A percentile compares a stretch with the other conserved stretches of the same genome.
Evolutionary conservation across 2,113 vertebrate genomes (phyloP).

Genomic region (Burhinus oedicnemus): DNA sequence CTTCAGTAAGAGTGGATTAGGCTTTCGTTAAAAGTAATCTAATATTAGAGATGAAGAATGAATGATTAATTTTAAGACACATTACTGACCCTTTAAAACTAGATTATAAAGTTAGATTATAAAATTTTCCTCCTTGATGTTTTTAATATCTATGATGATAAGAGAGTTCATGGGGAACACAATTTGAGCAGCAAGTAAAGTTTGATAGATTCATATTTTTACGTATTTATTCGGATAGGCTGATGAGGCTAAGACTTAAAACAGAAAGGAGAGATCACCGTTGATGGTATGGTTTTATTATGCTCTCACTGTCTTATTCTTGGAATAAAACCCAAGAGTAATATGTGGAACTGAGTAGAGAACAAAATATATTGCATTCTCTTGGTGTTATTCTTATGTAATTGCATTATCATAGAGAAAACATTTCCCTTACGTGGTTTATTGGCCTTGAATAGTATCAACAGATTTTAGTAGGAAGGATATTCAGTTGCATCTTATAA

Average conservation of each 20-base stretch:
- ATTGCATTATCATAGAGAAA: background rate
- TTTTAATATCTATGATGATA: background rate
- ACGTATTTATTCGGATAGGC: background rate
- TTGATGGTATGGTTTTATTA: background rate
- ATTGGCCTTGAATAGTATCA: background rate
- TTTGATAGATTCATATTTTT: background rate
- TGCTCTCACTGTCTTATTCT: background rate
- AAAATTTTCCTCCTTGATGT: background rate
- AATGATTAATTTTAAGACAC: background rate
- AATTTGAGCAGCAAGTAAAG: background rate
- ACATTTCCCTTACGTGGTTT: background rate
- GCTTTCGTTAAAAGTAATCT: background rate
- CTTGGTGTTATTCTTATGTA: background rate
- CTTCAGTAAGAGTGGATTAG: background rate
- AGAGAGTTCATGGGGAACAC: background rate
- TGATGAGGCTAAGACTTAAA: background rate
- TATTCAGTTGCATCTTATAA: background rate
- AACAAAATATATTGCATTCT: background rate
- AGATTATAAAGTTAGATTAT: background rate
- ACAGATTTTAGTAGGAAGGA: background rate
- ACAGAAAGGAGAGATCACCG: background rate
- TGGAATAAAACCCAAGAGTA: background rate
- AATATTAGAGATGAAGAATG: background rate
- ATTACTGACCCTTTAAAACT: background rate
- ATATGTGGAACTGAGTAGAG: background rate